Percentiles rank a stretch among this genome's conserved stretches.
phyloP scores from a whole-genome alignment of 2,888 invertebrate genomes.

The Athetis lepigone region DNA sequence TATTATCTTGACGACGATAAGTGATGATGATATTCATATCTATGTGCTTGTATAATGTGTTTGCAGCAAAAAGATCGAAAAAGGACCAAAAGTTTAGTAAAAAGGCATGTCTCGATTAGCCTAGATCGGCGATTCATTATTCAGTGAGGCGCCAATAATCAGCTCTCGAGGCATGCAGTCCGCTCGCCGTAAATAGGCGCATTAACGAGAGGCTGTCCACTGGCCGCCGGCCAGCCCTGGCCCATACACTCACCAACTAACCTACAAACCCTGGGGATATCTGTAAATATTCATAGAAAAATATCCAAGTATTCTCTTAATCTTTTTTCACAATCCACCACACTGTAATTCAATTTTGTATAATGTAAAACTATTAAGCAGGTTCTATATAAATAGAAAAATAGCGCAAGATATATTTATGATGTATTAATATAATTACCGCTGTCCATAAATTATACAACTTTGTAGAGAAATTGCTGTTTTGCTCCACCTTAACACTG shows the following conservation, averaged over 20 bases:
- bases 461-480: constrained; percentile 10
- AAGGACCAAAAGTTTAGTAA: constrained; percentile 63
- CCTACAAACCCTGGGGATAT: constrained; percentile 78
- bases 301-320: constrained; percentile 62
- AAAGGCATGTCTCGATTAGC: constrained; percentile 81
- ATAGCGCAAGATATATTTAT: constrained; percentile 20
- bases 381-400: constrained; percentile 37
- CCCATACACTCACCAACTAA: constrained; percentile 76
- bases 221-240: constrained; percentile 46
- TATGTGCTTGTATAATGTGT: not conserved
- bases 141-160: constrained; percentile 84
- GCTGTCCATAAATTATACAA: constrained; percentile 9
- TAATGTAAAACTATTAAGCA: constrained; percentile 37
- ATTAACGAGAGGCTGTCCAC: constrained; percentile 68
- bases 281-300: constrained; percentile 69
- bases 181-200: constrained; percentile 75
- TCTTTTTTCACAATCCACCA: constrained; percentile 61
- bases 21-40: constrained; percentile 5
- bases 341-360: constrained; percentile 61
- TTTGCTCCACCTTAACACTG: constrained; percentile 26
- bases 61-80: constrained; percentile 32
- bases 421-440: constrained; percentile 31
- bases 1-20: not conserved
- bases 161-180: constrained; percentile 73
- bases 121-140: constrained; percentile 81